phyloP scores from a whole-genome alignment of 2,797 vertebrate genomes.

The Manis pentadactyla region DNA sequence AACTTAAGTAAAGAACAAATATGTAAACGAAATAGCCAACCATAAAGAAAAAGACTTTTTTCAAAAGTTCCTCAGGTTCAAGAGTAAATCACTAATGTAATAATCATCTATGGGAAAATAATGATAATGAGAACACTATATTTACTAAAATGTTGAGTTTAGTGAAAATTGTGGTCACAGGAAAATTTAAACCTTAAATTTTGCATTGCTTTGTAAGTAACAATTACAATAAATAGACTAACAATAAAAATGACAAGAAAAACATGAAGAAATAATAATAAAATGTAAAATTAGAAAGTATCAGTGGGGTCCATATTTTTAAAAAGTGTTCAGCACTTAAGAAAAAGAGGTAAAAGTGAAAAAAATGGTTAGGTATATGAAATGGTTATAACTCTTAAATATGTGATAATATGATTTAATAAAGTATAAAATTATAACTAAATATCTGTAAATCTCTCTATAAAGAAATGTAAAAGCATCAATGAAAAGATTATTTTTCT shows the following conservation, averaged over 20 bases:
- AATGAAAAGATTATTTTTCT: not conserved
- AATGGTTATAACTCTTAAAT: not conserved
- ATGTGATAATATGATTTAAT: not conserved
- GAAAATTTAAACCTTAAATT: not conserved
- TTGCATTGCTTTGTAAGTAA: not conserved
- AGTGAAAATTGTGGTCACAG: not conserved
- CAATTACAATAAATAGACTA: not conserved
- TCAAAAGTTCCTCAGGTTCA: not conserved
- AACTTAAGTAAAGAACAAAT: not conserved
- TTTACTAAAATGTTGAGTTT: not conserved
- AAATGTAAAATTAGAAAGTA: not conserved
- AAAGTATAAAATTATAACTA: not conserved
- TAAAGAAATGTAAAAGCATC: not conserved
- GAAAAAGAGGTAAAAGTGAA: not conserved
- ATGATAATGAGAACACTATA: not conserved
- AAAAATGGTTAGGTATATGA: not conserved
- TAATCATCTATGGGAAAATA: not conserved
- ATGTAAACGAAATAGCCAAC: not conserved
- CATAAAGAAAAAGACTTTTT: not conserved
- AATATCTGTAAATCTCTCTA: not conserved
- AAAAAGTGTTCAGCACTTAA: not conserved
- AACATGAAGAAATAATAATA: not conserved
- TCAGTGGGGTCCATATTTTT: not conserved
- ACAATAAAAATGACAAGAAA: not conserved
- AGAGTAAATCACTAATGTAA: not conserved